Evolutionary conservation across 2,113 vertebrate species (phyloP), one percentile per base, ranked within the genome.

Genomic region (Vanacampus margaritifer): DNA sequence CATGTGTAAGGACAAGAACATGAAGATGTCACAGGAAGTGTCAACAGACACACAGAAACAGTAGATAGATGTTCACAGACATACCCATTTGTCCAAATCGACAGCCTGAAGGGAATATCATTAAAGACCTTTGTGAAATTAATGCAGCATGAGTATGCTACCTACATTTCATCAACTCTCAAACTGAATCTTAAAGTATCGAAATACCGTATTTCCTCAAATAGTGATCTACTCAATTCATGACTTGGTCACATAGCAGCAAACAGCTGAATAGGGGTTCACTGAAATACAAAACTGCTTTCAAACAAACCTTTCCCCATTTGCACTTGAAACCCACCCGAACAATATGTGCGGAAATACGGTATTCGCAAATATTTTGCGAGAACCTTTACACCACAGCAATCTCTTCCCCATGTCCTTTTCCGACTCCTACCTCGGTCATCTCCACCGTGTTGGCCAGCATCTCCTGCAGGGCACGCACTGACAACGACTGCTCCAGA

Each of bases 401-500:
- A 10, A 43, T 8, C 35, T 26, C 11, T 64, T 23, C 50, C 5
- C 35, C 36, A 19, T 37, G 19, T 53, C 68, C 8, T 39, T 63
- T 24, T 64, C 32, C 10, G 32, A 53, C 14, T 73, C 89, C 82
- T 85, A 94, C 93, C 88, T 92, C 92, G 0, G 71, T 90, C 87
- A 93, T 91, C 59, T 94, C 93, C 76, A 95, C 92, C 0, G 89
- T 95, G 82, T 96, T 96, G 65, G 95, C 95, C 88, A 97, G 86
- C 95, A 97, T 96, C 91, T 93, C 91, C 86, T 93, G 93, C 65
- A 95, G 88, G 21, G 95, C 95, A 16, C 95, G 91, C 1, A 97
- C 95, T 0, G 95, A 97, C 68, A 97, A 90, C 3, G 95, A 97
- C 91, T 97, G 95, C 88, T 94, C 94, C 92, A 97, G 86, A 65